Conservation (phyloP, 2,113 vertebrate species). For the Tretioscincus oriximinensis region DNA sequence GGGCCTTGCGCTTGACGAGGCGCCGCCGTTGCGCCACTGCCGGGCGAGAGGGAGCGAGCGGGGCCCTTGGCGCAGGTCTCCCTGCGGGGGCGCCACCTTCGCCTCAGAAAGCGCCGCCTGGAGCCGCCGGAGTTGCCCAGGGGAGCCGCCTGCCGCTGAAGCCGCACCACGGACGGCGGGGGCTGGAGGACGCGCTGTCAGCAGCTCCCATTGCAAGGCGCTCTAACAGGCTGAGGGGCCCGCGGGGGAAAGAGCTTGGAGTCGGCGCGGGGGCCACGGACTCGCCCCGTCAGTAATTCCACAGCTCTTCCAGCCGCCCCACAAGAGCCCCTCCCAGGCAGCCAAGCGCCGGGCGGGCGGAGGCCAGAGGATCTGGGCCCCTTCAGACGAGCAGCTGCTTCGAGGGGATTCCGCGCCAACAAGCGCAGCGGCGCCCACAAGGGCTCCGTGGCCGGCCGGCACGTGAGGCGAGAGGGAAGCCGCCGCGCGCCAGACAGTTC, state of each 20-base stretch:
- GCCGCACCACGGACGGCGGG: neutral
- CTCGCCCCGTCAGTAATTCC: too few relatives aligned
- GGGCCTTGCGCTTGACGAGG: constrained; percentile 23
- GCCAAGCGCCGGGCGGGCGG: neutral
- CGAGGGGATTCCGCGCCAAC: neutral
- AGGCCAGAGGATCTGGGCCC: too few relatives aligned
- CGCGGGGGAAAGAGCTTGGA: too few relatives aligned
- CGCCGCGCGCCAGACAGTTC: too few relatives aligned
- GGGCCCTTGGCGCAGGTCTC: neutral
- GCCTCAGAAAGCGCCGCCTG: too few relatives aligned
- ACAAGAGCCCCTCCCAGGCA: too few relatives aligned
- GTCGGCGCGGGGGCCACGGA: too few relatives aligned
- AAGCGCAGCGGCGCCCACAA: neutral
- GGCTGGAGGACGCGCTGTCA: neutral
- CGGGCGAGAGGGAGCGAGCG: neutral
- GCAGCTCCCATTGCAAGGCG: too few relatives aligned
- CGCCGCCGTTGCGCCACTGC: neutral
- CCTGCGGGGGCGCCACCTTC: too few relatives aligned
- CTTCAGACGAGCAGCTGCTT: too few relatives aligned
- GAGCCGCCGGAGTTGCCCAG: neutral
- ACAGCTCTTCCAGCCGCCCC: neutral
- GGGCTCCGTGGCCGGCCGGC: neutral
- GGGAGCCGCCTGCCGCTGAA: too few relatives aligned
- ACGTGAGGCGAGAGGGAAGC: neutral
- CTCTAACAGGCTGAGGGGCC: too few relatives aligned